Evolutionary conservation across 2,888 invertebrate genomes (phyloP).

Genomic region (Lymantria monacha): DNA sequence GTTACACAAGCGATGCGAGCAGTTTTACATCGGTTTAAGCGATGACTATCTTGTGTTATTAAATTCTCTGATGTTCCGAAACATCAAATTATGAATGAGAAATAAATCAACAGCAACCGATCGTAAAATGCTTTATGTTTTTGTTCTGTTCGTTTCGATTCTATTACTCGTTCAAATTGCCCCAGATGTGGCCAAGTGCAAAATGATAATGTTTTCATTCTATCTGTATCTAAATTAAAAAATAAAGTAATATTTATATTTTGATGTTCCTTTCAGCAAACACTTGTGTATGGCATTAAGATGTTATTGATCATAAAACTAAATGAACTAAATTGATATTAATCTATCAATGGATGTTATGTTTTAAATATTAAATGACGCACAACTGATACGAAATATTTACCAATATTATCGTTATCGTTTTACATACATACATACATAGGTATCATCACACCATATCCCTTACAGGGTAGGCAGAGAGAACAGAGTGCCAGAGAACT

Average conservation of each 20-base stretch:
- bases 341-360: constrained; percentile 20
- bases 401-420: no score
- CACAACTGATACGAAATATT: constrained; percentile 5
- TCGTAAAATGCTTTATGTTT: constrained; percentile 79
- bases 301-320: constrained; percentile 33
- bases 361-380: constrained; percentile 21
- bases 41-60: constrained; percentile 78
- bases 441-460: no score
- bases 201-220: constrained; percentile 54
- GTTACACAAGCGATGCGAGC: constrained; percentile 78
- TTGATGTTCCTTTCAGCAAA: constrained; percentile 34
- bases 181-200: constrained; percentile 66
- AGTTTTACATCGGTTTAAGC: constrained; percentile 76
- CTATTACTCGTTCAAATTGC: constrained; percentile 71
- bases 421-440: no score
- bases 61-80: constrained; percentile 78
- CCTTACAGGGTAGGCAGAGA: no score
- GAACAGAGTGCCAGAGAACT: no score
- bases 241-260: constrained; percentile 46
- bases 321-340: constrained; percentile 27
- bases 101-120: constrained; percentile 77
- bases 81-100: constrained; percentile 80
- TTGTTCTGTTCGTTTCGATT: constrained; percentile 67
- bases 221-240: constrained; percentile 48
- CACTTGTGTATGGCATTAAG: constrained; percentile 32